phyloP scores from a whole-genome alignment of 2,113 vertebrate genomes.

The Noctilio leporinus region DNA sequence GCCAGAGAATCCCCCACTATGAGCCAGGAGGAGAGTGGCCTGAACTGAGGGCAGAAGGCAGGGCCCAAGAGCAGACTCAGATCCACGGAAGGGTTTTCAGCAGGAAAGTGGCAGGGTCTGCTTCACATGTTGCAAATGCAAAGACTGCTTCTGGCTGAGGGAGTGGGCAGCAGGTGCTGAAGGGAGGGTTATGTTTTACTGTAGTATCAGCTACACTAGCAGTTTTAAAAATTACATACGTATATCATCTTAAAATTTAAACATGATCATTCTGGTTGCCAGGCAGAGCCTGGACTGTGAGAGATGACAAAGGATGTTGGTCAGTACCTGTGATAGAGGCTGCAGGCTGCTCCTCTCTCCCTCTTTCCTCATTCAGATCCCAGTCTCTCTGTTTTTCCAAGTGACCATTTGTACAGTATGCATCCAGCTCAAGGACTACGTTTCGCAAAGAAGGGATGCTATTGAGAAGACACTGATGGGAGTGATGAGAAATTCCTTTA shows the following conservation, averaged over 20 bases:
- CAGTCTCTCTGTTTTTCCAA: background rate
- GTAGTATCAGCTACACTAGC: background rate
- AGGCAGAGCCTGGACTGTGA: background rate
- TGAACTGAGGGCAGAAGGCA: background rate
- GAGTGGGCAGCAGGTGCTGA: no score
- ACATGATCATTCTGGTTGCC: background rate
- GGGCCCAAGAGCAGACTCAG: background rate
- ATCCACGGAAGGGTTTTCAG: background rate
- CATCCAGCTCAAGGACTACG: background rate
- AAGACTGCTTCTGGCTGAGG: background rate
- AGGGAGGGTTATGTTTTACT: background rate
- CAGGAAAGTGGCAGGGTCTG: background rate
- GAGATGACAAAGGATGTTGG: background rate
- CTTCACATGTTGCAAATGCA: background rate
- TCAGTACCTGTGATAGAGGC: no score
- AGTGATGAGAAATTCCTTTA: background rate
- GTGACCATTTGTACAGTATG: background rate
- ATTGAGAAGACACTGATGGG: background rate
- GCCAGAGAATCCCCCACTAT: background rate
- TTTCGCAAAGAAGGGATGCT: background rate
- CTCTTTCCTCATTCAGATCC: background rate
- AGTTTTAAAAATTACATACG: background rate
- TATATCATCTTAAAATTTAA: background rate
- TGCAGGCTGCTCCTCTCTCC: background rate
- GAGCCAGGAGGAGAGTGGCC: background rate